A percentile compares a stretch with the other conserved stretches of the same genome.
Evolutionary conservation across 1,140 invertebrate genomes (phyloP).

Genomic region (Nasonia vitripennis): DNA sequence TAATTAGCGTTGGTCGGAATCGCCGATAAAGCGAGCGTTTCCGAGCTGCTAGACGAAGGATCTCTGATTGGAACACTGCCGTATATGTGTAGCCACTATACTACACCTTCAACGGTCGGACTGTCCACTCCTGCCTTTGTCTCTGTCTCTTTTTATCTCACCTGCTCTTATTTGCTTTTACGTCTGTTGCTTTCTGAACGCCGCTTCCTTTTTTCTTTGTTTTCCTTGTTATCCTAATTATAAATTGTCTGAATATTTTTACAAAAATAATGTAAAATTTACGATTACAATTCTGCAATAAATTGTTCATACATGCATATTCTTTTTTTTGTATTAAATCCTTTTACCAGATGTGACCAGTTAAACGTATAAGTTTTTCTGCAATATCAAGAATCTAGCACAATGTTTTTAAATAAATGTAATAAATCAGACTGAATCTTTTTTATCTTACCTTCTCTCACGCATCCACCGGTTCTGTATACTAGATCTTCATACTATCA

Average conservation of each 20-base stretch:
- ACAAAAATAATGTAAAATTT: too few relatives aligned
- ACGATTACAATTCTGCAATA: too few relatives aligned
- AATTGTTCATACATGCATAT: too few relatives aligned
- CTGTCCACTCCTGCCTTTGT: background rate
- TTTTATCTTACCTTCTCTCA: too few relatives aligned
- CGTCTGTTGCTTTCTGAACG: too few relatives aligned
- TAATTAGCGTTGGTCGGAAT: slow-evolving; percentile 57
- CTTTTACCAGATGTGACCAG: too few relatives aligned
- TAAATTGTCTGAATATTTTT: too few relatives aligned
- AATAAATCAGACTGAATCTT: too few relatives aligned
- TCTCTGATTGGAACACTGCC: slow-evolving; percentile 38
- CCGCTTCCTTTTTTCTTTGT: background rate
- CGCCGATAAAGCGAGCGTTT: slow-evolving; percentile 55
- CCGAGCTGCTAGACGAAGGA: slow-evolving; percentile 33
- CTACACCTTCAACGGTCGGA: background rate
- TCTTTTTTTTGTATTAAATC: too few relatives aligned
- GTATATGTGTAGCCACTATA: background rate
- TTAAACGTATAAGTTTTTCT: too few relatives aligned
- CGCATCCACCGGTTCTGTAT: background rate
- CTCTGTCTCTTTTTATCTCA: slow-evolving; percentile 2
- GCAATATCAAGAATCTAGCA: too few relatives aligned
- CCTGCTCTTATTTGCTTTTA: background rate
- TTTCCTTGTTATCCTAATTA: background rate
- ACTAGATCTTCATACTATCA: background rate
- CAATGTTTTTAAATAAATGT: too few relatives aligned